Percentiles rank a stretch among this genome's conserved stretches.
Conservation (phyloP, 2,113 vertebrate species). For the Camelus bactrianus region DNA sequence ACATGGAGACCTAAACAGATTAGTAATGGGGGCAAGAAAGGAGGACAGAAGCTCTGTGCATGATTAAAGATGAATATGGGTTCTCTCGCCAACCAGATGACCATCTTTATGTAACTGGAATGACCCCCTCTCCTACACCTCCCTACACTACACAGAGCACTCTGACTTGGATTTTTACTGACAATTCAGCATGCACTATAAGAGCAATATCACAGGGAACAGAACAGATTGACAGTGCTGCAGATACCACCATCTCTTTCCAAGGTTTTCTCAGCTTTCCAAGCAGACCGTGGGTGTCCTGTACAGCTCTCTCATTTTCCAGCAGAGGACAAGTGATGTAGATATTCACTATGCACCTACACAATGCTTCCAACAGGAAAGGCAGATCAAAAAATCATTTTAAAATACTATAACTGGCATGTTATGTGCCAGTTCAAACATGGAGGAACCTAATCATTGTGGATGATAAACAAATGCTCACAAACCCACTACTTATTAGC, state of each 20-base stretch:
- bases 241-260: neutral
- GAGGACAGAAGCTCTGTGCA: neutral
- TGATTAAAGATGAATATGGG: neutral
- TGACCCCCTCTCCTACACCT: neutral
- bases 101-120: neutral
- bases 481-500: slow-evolving; percentile 36
- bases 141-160: neutral
- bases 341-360: neutral
- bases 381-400: fast-evolving
- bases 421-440: neutral
- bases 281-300: fast-evolving
- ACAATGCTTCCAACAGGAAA: neutral
- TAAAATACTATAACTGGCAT: neutral
- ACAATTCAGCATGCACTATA: neutral
- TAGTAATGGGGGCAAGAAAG: neutral
- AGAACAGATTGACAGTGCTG: neutral
- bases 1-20: neutral
- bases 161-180: slow-evolving; percentile 46
- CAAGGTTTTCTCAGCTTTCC: neutral
- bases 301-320: fast-evolving
- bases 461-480: neutral
- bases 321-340: neutral
- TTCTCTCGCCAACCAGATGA: neutral
- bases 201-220: neutral
- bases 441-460: neutral